Evolutionary conservation across 2,888 invertebrate genomes (phyloP).

Genomic region (Gerris lacustris): DNA sequence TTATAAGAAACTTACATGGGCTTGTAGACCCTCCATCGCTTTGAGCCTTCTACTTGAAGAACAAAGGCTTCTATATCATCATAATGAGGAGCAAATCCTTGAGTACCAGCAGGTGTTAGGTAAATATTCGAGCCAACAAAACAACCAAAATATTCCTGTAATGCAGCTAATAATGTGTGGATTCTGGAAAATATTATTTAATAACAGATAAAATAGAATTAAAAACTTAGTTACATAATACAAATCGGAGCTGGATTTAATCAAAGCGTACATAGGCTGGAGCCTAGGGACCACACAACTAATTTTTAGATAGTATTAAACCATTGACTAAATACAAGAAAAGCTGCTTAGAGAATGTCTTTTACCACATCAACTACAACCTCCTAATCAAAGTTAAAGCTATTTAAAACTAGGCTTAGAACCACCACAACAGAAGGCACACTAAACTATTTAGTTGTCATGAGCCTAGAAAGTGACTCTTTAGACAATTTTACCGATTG

Average conservation of each 20-base stretch:
- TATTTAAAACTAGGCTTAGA: no score
- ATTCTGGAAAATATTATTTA: constrained; percentile 17
- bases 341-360: no score
- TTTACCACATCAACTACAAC: no score
- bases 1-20: constrained; percentile 43
- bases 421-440: no score
- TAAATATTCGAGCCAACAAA: constrained; percentile 94
- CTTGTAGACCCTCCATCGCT: constrained; percentile 83
- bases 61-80: constrained; percentile 99
- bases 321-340: no score
- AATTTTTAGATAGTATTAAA: no score
- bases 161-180: constrained; percentile 45
- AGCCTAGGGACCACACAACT: no score
- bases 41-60: constrained; percentile 87
- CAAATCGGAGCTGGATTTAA: not conserved
- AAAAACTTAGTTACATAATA: not conserved
- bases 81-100: constrained; percentile 97
- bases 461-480: no score
- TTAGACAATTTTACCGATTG: no score
- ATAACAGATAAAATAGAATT: not conserved
- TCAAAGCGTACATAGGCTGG: no score
- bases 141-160: constrained; percentile 88
- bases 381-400: no score
- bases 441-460: no score
- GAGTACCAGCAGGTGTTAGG: constrained; percentile 85